phyloP scores from a whole-genome alignment of 2,797 vertebrate genomes.

The Hydrophis major region DNA sequence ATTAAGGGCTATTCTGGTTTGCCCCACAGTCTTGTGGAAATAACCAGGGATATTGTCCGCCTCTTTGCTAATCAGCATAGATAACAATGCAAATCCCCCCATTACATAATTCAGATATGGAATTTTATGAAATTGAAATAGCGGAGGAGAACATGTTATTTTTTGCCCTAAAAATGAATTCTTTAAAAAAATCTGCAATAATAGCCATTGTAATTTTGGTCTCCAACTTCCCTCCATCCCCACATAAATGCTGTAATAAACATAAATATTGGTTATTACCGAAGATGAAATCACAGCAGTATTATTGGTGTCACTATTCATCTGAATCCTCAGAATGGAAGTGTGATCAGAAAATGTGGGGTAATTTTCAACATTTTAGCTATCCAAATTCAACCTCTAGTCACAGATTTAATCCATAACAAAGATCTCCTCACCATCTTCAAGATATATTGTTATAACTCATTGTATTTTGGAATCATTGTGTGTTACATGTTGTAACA shows the following conservation, averaged over 20 bases:
- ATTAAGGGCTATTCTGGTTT: constrained; percentile 53
- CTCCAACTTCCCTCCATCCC: background rate
- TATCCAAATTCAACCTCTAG: background rate
- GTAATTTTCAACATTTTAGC: constrained; percentile 29
- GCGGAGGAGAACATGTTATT: constrained; percentile 28
- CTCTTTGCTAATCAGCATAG: constrained; percentile 41
- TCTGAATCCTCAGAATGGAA: constrained; percentile 10
- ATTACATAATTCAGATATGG: constrained; percentile 50
- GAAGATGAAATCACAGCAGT: background rate
- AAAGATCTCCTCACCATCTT: background rate
- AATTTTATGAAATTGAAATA: constrained; percentile 49
- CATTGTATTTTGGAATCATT: background rate
- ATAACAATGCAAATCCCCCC: constrained; percentile 59
- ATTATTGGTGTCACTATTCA: background rate
- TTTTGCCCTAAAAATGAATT: background rate
- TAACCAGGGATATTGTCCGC: constrained; percentile 52
- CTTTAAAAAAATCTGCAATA: background rate
- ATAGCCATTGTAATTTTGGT: background rate
- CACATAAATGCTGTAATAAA: background rate
- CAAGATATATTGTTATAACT: background rate
- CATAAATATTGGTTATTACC: background rate
- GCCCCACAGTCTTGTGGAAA: constrained; percentile 55
- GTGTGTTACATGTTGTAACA: background rate
- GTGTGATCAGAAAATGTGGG: background rate
- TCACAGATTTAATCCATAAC: background rate